These are phyloP conservation scores for Pogonus chalceus DNA, from an alignment of 1,140 invertebrate genomes.

Conservation along the genomic window DNA sequence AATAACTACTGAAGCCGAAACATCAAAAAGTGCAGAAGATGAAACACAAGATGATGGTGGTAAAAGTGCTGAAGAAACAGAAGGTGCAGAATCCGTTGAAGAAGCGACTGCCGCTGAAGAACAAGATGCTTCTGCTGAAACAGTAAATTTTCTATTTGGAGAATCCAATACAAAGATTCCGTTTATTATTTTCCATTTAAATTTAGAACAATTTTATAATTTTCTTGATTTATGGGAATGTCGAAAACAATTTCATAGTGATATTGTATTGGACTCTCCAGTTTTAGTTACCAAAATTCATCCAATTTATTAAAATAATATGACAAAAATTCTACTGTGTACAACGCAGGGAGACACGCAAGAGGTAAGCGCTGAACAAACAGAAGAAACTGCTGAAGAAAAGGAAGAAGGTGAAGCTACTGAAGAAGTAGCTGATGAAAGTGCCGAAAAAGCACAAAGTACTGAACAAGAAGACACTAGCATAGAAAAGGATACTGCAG, in stretches of 20 bases:
- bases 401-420: slow-evolving; percentile 55
- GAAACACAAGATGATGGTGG: slow-evolving; percentile 14
- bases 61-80: slow-evolving; percentile 8
- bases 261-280: too few relatives aligned
- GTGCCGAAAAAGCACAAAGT: slow-evolving; percentile 10
- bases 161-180: too few relatives aligned
- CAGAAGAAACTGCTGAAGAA: slow-evolving; percentile 32
- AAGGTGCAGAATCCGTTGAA: slow-evolving; percentile 39
- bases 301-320: too few relatives aligned
- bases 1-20: slow-evolving; percentile 19
- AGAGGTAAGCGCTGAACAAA: slow-evolving; percentile 31
- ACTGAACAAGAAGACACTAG: not conserved
- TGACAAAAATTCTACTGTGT: too few relatives aligned
- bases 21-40: slow-evolving; percentile 11
- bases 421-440: slow-evolving; percentile 44
- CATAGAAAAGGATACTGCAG: slow-evolving; percentile 9
- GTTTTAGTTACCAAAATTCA: too few relatives aligned
- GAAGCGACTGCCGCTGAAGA: slow-evolving; percentile 52
- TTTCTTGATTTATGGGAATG: slow-evolving; percentile 16
- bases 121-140: slow-evolving; percentile 36
- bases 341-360: slow-evolving; percentile 23
- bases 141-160: too few relatives aligned
- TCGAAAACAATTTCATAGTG: slow-evolving; percentile 22
- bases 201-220: slow-evolving; percentile 9
- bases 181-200: not conserved